phyloP scores from a whole-genome alignment of 2,113 vertebrate species.

The Misgurnus anguillicaudatus region DNA sequence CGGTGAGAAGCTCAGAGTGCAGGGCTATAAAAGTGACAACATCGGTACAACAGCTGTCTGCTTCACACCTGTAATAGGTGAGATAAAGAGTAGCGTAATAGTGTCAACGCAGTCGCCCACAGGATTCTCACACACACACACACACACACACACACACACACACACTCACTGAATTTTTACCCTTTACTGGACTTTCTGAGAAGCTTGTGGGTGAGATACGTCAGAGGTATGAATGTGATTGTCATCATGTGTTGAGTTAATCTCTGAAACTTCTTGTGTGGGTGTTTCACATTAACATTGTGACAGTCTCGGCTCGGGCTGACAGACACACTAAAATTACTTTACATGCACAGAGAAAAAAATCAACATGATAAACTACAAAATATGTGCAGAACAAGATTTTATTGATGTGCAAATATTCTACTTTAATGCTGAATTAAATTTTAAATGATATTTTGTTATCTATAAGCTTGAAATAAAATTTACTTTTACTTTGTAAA shows the following conservation, averaged over 20 bases:
- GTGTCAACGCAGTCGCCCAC: slow-evolving; percentile 48
- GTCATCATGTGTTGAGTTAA: slow-evolving; percentile 37
- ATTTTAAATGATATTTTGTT: no score
- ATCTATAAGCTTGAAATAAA: no score
- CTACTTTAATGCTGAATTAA: background rate
- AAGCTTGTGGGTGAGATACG: slow-evolving; percentile 39
- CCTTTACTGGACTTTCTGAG: slow-evolving; percentile 25
- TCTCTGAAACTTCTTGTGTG: slow-evolving; percentile 40
- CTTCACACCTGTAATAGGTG: slow-evolving; percentile 49
- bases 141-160: slow-evolving; percentile 17
- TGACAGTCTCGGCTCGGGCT: background rate
- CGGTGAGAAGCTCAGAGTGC: slow-evolving; percentile 18
- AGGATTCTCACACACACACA: slow-evolving; percentile 20
- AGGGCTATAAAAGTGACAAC: slow-evolving; percentile 45
- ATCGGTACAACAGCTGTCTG: slow-evolving; percentile 50
- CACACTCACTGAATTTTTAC: slow-evolving; percentile 23
- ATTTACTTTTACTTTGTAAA: no score
- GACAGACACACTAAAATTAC: slow-evolving; percentile 5
- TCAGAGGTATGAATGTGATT: slow-evolving; percentile 40
- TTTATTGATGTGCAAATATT: background rate
- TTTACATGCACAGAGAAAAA: background rate
- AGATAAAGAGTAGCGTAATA: slow-evolving; percentile 46
- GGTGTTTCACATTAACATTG: slow-evolving; percentile 7
- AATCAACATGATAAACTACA: background rate
- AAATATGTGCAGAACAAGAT: background rate